Evolutionary conservation across 2,797 vertebrate species (phyloP).

Genomic region (Hoplostethus atlanticus): DNA sequence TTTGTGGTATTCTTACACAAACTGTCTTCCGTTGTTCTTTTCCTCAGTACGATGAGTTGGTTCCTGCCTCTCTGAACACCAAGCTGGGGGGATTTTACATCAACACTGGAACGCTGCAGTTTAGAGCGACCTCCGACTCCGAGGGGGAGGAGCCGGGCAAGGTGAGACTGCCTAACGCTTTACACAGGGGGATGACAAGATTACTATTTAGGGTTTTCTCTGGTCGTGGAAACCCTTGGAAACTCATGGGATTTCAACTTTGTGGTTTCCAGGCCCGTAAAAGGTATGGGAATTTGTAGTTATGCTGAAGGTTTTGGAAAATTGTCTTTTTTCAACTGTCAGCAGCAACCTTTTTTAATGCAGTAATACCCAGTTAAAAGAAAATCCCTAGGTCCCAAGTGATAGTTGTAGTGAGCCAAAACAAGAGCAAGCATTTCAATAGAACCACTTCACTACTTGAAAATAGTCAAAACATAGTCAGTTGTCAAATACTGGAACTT

Average conservation of each 20-base stretch:
- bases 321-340: no score
- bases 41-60: constrained; percentile 88
- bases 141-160: constrained; percentile 80
- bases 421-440: no score
- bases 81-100: constrained; percentile 93
- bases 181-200: background rate
- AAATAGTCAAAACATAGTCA: no score
- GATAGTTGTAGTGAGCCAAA: no score
- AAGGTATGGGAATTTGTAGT: background rate
- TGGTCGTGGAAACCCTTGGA: no score
- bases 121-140: constrained; percentile 88
- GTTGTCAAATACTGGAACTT: no score
- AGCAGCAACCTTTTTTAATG: no score
- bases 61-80: constrained; percentile 90
- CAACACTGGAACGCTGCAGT: constrained; percentile 90
- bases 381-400: no score
- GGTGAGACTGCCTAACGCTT: constrained; percentile 61
- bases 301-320: no score
- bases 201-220: background rate
- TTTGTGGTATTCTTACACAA: background rate
- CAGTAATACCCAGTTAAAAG: no score
- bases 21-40: background rate
- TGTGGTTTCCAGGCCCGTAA: background rate
- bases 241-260: no score
- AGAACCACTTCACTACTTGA: no score